Base-by-base conservation (phyloP, 2,888 invertebrate species). In the Polydrusus pterygomalis region DNA sequence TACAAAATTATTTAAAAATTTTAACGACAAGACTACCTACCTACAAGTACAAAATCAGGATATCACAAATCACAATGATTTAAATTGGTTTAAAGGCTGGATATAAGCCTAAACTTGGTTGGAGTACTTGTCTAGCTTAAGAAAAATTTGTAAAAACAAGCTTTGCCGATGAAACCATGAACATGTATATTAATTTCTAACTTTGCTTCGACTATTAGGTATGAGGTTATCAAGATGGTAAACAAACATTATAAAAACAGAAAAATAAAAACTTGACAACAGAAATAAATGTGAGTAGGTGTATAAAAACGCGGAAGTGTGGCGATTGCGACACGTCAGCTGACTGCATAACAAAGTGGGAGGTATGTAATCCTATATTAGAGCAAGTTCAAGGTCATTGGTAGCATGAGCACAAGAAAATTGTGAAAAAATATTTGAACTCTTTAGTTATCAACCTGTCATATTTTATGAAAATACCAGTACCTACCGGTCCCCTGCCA, bases 301-400 rank as follows among this genome's bases (percentile, higher is more conserved):
- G 79, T 79, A 73, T 77, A 77, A 78, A 80, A 77, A 70, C 77
- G 78, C 80, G 81, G 83, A 83, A 83, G 80, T 80, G 81, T 83
- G 84, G 86, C 86, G 85, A 84, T 84, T 84, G 83, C 83, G 84
- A 86, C 85, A 86, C 85, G 86, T 86, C 87, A 87, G 86, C 87
- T 86, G 86, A 86, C 86, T 87, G 86, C 85, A 87, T 86, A 85
- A 85, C 84, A 86, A 86, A 85, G 85, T 86, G 85, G 84, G 85
- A 84, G 84, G 85, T 82, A 83, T 81, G 82, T 84, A 84, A 85
- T 84, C 83, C 82, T 83, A 83, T 85, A 84, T 84, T 81, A 82
- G 81, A 83, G 81, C 85, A 86, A 86, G 86, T 86, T 86, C 86
- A 86, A 86, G 86, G 86, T 81, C 86, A 81, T 80, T 81, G 82